Base-by-base conservation (phyloP, 2,113 vertebrate species). In the Leptobrachium leishanense region DNA sequence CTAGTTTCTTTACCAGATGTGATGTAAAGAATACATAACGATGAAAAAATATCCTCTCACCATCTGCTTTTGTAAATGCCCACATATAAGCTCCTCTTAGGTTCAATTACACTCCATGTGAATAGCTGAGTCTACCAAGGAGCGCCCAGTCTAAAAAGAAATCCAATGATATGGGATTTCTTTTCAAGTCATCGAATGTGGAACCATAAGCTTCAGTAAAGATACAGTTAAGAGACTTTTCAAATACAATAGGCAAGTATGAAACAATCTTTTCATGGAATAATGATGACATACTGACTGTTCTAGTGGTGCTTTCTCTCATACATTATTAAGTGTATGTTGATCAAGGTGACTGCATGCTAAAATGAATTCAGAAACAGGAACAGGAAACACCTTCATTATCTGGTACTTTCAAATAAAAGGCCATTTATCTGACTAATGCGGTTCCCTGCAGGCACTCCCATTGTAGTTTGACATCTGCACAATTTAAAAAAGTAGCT, bases 391-490 rank as follows among this genome's bases (percentile, higher is more conserved):
- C 62, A 64, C n/a, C 62, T 31, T 31, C n/a, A 6, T 31, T 64
- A 31, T 39, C 4, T 2, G 10, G 10, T 6, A 31, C n/a, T 1
- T 64, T 64, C 13, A 64, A 64, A 39, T 64, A 64, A 64, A 6
- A 64, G 39, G 62, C 62, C 62, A 64, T 64, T 31, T 64, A 31
- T 64, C 62, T 64, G 62, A 31, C 62, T 64, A 64, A 64, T 64
- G 62, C 9, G n/a, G 62, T 31, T 39, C 31, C 20, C 20, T 7
- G n/a, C 62, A 64, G 62, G 62, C 20, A 8, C 62, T 13, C 62
- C 6, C 62, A 31, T 64, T 64, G 62, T 64, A 64, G 6, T 64
- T 39, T 59, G 55, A 59, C 55, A 59, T 59, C 55, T 12, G 15
- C 55, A 59, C 13, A 59, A 12, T 59, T n/a, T 59, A 3, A 59